Base-by-base conservation (phyloP, 37 sponge, comb jelly and placozoan species). In the Halisarca cf. caerulea region DNA sequence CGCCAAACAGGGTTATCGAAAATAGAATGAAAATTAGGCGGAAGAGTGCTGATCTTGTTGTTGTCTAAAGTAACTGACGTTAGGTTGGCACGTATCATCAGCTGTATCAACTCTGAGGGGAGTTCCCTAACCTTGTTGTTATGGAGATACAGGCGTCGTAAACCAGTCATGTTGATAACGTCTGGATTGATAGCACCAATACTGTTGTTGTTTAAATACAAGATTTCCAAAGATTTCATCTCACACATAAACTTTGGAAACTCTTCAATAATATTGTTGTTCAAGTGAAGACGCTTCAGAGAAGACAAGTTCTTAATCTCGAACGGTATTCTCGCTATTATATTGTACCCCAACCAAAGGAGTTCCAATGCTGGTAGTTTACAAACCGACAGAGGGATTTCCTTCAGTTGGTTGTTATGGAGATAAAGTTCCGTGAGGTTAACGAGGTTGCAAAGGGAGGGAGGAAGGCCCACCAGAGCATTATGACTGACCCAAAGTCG, bases 401-500 rank as follows among this genome's bases (percentile, higher is more conserved):
- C 81, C 15, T 80, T 59, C 25, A 93, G 79, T n/a, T 57, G 37
- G 74, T 93, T 93, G 27, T 80, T 58, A 33, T 93, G 93, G 0
- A 93, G 85, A 33, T 84, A 89, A 2, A 93, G 69, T 66, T 93
- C 90, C 24, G 69, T 86, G 40, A 93, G 87, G 45, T 80, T 37
- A 0, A 39, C 39, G 5, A 93, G 80, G 8, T 84, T 80, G 38
- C 61, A 68, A 6, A 93, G 40, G 5, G 73, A 53, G 43, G 71
- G 44, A 4, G 93, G 93, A 43, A 93, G 84, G 34, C 86, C 27
- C 24, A 79, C 11, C 53, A 93, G 82, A 3, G 44, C 27, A 54
- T 93, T 93, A 69, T 93, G 93, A 41, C 89, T 88, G 9, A 81
- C 82, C 90, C 93, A 93, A 25, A 93, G 78, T 30, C 90, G 78